Conservation (phyloP, 2,113 vertebrate genomes). For the Thalassarche chlororhynchos region DNA sequence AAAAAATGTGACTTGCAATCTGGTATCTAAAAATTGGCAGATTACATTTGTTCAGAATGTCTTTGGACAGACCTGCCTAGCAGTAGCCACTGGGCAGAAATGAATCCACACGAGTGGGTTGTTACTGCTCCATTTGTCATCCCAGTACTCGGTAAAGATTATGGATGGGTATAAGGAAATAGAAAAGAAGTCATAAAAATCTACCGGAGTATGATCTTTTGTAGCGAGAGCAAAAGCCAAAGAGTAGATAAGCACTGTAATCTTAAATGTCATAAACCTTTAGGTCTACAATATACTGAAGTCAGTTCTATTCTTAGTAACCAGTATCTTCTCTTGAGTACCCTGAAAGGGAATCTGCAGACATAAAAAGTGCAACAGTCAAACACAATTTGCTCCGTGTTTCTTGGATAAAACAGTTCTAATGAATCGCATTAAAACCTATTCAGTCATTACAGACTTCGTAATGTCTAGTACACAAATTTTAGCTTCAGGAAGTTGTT, state of each 20-base stretch:
- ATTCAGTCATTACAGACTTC: neutral
- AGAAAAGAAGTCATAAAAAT: neutral
- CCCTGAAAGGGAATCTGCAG: neutral
- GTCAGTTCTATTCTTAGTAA: neutral
- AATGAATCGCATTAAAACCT: neutral
- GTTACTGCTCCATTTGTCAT: neutral
- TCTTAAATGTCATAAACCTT: neutral
- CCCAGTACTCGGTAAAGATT: neutral
- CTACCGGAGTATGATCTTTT: neutral
- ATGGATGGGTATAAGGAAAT: neutral
- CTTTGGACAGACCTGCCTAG: neutral
- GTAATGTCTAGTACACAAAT: neutral
- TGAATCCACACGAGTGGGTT: neutral
- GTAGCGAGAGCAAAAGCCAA: neutral
- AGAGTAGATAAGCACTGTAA: neutral
- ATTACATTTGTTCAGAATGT: neutral
- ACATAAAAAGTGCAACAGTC: neutral
- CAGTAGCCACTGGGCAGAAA: neutral
- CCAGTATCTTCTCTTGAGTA: neutral
- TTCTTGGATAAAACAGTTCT: neutral
- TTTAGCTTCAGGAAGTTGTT: neutral
- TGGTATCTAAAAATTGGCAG: neutral
- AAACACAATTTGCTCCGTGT: neutral
- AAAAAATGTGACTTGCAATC: neutral
- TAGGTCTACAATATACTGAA: neutral